phyloP scores from a whole-genome alignment of 1,140 invertebrate species.

The Luehdorfia chinensis region DNA sequence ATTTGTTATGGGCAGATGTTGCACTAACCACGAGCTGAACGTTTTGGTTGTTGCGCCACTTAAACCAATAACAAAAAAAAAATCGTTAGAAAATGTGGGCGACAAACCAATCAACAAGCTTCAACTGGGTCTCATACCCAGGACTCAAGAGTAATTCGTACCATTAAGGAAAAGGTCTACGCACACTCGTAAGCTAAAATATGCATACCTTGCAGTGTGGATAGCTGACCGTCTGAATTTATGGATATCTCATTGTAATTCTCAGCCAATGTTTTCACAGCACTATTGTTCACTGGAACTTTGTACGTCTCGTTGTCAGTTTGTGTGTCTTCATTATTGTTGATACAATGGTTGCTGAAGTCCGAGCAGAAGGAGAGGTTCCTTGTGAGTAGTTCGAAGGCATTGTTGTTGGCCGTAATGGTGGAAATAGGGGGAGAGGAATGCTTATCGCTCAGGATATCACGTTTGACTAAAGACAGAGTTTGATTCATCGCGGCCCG shows the following conservation, averaged over 20 bases:
- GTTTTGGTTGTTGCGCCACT: too few relatives aligned
- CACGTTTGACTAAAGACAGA: conserved; percentile 60
- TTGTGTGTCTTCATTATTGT: conserved; percentile 51
- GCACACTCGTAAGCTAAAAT: too few relatives aligned
- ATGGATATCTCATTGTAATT: conserved; percentile 75
- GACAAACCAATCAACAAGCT: too few relatives aligned
- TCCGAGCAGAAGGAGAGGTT: conserved; percentile 73
- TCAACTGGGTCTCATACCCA: too few relatives aligned
- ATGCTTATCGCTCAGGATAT: conserved; percentile 52
- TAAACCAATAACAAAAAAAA: too few relatives aligned
- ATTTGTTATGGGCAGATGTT: too few relatives aligned
- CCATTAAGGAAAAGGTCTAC: too few relatives aligned
- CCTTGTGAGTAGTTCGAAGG: conserved; percentile 68
- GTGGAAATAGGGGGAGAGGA: conserved; percentile 27
- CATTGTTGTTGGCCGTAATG: conserved; percentile 44
- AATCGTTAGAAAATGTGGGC: too few relatives aligned
- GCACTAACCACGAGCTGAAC: too few relatives aligned
- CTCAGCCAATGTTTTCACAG: conserved; percentile 54
- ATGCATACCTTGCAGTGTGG: conserved; percentile 68
- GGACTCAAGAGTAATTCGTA: too few relatives aligned
- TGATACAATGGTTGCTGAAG: conserved; percentile 65
- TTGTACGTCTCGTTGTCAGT: conserved; percentile 75
- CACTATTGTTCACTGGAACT: conserved; percentile 75
- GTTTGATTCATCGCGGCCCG: conserved; percentile 58
- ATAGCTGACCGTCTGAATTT: conserved; percentile 65